Evolutionary conservation across 1,140 invertebrate genomes (phyloP), one percentile per base, ranked within the genome.

Genomic region (Musca vetustissima): DNA sequence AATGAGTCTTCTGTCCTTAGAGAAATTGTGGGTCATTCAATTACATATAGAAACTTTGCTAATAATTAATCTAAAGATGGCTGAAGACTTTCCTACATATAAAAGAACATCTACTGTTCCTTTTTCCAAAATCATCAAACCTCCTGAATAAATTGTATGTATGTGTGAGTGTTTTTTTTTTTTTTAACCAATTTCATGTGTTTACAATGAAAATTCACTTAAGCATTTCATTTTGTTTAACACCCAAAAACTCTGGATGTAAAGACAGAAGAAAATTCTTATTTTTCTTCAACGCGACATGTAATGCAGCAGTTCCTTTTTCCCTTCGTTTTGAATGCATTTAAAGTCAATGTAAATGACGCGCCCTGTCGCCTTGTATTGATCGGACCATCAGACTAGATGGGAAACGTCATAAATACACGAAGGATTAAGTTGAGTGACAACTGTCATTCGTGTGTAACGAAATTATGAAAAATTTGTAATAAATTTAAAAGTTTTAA

Each of bases 361-460:
- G 15, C 17, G 9, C n/a, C 4, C 8, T 14, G 64, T 21, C 32
- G 43, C n/a, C n/a, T 49, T 47, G 17, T 57, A 28, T 48, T 15
- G 32, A 19, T 22, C 17, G 6, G 13, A 24, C 43, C n/a, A n/a
- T 22, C 11, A n/a, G n/a, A n/a, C 28, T 8, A 47, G 21, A 49
- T 25, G 19, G 64, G 21, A 47, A 47, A 3, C 21, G 14, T 57
- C 28, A 52, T 32, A 52, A 48, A 61, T 57, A 57, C 53, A 49
- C 59, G 47, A 68, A 68, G 67, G 67, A 68, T 68, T 68, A 68
- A 64, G 59, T 65, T 69, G 68, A 69, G 68, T 52, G 68, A 69
- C 68, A 69, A 69, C 59, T 69, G 59, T 50, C 68, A 69, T 22
- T 65, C 47, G 36, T 64, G 59, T 61, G 49, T 48, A 69, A 61